These are phyloP conservation scores for Australoheros scitulus DNA, from an alignment of 2,113 vertebrate genomes.

Conservation along the genomic window DNA sequence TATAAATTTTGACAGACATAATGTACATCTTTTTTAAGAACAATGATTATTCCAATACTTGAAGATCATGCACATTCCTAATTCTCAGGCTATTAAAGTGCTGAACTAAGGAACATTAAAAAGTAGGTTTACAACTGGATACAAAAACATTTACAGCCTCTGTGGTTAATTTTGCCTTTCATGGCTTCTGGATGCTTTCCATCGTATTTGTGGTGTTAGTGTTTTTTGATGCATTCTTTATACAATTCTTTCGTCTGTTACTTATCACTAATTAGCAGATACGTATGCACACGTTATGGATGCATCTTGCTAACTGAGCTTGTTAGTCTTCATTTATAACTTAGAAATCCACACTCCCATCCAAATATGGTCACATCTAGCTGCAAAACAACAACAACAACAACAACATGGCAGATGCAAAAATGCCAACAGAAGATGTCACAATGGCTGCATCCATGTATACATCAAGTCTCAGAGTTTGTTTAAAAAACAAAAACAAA, in stretches of 20 bases:
- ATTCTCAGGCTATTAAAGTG: not conserved
- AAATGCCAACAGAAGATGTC: not conserved
- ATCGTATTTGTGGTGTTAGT: not conserved
- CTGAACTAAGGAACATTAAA: no score
- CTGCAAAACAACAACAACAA: no score
- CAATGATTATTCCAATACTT: fast-evolving
- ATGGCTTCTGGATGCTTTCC: not conserved
- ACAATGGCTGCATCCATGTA: not conserved
- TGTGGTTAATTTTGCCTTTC: not conserved
- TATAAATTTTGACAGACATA: no score
- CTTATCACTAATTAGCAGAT: not conserved
- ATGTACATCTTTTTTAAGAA: not conserved
- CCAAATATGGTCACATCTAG: not conserved
- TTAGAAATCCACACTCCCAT: not conserved
- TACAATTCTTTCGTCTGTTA: not conserved
- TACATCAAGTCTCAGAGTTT: not conserved
- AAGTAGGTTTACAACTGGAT: not conserved
- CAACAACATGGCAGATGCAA: not conserved
- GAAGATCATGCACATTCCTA: not conserved
- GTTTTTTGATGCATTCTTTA: no score
- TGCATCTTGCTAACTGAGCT: not conserved
- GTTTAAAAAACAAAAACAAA: not conserved
- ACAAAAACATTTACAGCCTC: not conserved
- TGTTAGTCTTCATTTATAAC: not conserved
- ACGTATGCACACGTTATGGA: not conserved